Evolutionary conservation across 2,113 vertebrate species (phyloP).

Genomic region (Peucedramus taeniatus): DNA sequence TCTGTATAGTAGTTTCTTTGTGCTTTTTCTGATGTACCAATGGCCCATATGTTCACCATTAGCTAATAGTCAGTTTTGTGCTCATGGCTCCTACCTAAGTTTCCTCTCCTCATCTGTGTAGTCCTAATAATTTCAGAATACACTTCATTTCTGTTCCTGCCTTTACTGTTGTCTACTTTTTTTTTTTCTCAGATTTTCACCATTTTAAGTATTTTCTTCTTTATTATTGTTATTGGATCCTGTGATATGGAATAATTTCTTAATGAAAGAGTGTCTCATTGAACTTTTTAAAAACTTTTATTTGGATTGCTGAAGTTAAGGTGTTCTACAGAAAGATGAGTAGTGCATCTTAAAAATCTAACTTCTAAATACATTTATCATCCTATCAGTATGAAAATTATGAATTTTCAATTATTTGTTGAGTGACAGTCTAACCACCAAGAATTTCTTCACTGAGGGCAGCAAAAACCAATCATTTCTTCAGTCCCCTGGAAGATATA

Average conservation of each 20-base stretch:
- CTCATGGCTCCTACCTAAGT: not conserved
- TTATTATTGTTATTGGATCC: not conserved
- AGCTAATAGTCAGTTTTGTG: not conserved
- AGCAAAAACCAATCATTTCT: not conserved
- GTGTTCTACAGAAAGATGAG: not conserved
- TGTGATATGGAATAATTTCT: not conserved
- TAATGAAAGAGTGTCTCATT: not conserved
- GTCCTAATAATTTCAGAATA: not conserved
- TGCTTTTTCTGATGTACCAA: not conserved
- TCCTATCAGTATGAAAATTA: not conserved
- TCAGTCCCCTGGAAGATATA: not conserved
- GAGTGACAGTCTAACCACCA: not conserved
- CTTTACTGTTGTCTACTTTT: not conserved
- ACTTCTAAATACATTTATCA: not conserved
- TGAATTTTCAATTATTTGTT: not conserved
- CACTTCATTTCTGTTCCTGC: not conserved
- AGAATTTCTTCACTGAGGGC: not conserved
- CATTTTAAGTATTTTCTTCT: not conserved
- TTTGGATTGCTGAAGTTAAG: not conserved
- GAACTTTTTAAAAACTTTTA: not conserved
- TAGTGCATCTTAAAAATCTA: not conserved
- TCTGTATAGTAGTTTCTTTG: not conserved
- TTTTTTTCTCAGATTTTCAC: not conserved
- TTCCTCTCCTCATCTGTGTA: not conserved
- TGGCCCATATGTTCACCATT: not conserved